A percentile compares a stretch with the other conserved stretches of the same genome.
phyloP scores from a whole-genome alignment of 2,888 invertebrate genomes.

The Cerceris ruficornis region DNA sequence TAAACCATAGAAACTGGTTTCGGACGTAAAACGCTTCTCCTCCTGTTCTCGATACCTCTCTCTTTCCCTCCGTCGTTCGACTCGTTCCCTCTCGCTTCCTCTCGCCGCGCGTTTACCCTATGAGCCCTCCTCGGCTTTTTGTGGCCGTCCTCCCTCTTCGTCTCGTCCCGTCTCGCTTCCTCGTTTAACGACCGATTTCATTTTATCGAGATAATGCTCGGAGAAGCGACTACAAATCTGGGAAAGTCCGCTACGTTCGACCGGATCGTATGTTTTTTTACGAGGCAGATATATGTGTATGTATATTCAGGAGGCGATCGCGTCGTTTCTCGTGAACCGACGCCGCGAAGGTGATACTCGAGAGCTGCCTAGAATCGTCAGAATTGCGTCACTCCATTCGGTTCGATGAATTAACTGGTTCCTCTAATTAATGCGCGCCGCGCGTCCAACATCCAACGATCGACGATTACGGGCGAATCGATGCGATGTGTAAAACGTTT shows the following conservation, averaged over 20 bases:
- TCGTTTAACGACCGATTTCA: constrained; percentile 73
- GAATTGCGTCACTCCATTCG: constrained; percentile 34
- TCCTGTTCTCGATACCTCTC: constrained; percentile 42
- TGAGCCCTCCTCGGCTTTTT: constrained; percentile 16
- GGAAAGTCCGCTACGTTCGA: constrained; percentile 43
- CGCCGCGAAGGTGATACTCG: not conserved
- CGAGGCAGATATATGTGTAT: constrained; percentile 36
- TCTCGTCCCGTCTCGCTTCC: constrained; percentile 44
- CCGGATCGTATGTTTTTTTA: constrained; percentile 36
- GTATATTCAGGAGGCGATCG: constrained; percentile 8
- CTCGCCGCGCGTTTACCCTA: constrained; percentile 39
- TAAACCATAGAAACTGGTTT: constrained; percentile 80
- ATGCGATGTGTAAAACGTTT: no score
- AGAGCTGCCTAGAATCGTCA: constrained; percentile 10
- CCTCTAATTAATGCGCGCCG: constrained; percentile 1
- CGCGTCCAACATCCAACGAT: not conserved
- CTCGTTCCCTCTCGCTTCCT: constrained; percentile 21
- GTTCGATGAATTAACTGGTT: not conserved
- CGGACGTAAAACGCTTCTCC: constrained; percentile 66
- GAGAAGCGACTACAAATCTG: constrained; percentile 48
- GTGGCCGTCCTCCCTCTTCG: constrained; percentile 39
- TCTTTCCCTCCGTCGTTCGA: constrained; percentile 1
- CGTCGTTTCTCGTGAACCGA: constrained; percentile 4
- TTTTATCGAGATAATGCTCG: constrained; percentile 67
- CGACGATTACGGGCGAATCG: not conserved